Evolutionary conservation across 2,888 invertebrate species (phyloP).

Genomic region (Poecilobothrus nobilitatus): DNA sequence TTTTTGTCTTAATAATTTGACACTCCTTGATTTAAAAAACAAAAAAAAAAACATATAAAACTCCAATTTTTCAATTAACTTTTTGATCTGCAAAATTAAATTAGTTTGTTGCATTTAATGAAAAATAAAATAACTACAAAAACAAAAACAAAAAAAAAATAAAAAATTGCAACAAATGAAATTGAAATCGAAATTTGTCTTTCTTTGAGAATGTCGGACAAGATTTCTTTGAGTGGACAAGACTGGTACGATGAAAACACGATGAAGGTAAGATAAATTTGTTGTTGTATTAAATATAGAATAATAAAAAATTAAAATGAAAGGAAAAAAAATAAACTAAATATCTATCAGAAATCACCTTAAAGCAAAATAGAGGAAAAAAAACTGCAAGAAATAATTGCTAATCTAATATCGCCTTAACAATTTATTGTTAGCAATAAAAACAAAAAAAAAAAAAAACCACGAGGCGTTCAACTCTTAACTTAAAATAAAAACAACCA

Average conservation of each 20-base stretch:
- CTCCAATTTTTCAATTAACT: slow-evolving; percentile 2
- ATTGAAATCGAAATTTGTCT: not conserved
- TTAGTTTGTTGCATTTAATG: not conserved
- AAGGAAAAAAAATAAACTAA: not conserved
- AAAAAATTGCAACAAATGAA: not conserved
- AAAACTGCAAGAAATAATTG: slow-evolving; percentile 1
- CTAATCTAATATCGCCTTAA: not conserved
- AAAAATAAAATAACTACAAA: too few relatives aligned
- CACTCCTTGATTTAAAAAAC: not conserved
- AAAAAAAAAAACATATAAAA: not conserved
- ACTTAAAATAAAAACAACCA: not conserved
- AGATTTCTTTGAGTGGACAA: not conserved
- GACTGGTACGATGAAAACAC: not conserved
- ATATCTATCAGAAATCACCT: not conserved
- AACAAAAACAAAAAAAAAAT: too few relatives aligned
- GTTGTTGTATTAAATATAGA: not conserved
- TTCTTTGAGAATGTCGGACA: not conserved
- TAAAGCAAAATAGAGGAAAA: not conserved
- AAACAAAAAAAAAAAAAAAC: not conserved
- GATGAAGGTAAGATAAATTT: not conserved
- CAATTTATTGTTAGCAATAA: not conserved
- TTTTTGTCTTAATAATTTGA: slow-evolving; percentile 1
- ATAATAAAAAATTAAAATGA: not conserved
- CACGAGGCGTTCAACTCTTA: not conserved
- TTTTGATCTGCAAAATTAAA: not conserved